Conservation (phyloP, 2,888 invertebrate genomes). For the Pterobdella sp. region DNA sequence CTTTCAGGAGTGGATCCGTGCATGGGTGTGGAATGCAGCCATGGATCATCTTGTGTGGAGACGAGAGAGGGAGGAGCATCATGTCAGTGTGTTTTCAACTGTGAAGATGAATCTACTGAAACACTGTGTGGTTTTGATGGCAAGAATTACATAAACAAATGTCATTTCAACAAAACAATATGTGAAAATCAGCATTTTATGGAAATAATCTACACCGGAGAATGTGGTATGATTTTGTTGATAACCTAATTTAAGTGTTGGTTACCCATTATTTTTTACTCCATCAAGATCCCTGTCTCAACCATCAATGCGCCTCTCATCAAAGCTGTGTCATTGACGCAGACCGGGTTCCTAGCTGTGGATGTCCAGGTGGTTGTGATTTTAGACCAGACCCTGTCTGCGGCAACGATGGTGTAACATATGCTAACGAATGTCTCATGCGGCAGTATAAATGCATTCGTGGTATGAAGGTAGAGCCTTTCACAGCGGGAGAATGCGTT, state of each 20-base stretch:
- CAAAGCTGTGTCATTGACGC: slow-evolving; percentile 16
- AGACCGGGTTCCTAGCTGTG: slow-evolving; percentile 8
- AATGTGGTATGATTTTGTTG: background rate
- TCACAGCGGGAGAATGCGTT: background rate
- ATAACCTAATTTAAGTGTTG: background rate
- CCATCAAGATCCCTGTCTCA: slow-evolving; percentile 20
- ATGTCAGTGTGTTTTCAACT: slow-evolving; percentile 8
- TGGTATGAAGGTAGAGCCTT: background rate
- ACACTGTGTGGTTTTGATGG: slow-evolving; percentile 27
- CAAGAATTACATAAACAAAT: slow-evolving; percentile 20
- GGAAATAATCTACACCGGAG: background rate
- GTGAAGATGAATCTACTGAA: background rate
- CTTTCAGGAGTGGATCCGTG: slow-evolving; percentile 8
- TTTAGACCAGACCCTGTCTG: slow-evolving; percentile 18
- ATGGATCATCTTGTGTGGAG: slow-evolving; percentile 36
- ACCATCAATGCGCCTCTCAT: slow-evolving; percentile 20
- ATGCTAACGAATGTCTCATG: slow-evolving; percentile 28
- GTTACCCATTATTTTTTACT: background rate
- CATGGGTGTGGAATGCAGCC: background rate
- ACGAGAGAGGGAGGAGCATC: slow-evolving; percentile 42
- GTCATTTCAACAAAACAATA: slow-evolving; percentile 5
- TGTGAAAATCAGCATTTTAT: slow-evolving; percentile 9
- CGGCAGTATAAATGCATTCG: slow-evolving; percentile 1
- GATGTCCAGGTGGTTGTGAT: slow-evolving; percentile 22
- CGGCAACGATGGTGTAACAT: slow-evolving; percentile 29